These are phyloP conservation scores for Otolemur garnettii DNA, from an alignment of 2,113 vertebrate species.

Conservation along the genomic window DNA sequence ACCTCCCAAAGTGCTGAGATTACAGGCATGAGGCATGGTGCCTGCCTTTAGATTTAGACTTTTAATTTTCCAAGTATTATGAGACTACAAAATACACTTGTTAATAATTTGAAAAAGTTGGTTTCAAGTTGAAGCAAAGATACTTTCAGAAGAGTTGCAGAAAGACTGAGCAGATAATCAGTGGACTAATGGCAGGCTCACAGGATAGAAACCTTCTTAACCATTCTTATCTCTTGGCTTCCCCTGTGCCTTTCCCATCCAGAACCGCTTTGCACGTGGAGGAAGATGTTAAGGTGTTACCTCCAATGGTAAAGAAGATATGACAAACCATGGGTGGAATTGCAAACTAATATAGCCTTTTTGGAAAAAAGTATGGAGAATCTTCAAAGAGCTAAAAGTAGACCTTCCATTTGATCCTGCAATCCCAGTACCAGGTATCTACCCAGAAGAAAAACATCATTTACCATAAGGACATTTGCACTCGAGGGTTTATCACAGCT, in stretches of 20 bases:
- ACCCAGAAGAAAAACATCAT: no score
- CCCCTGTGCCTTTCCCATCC: not conserved
- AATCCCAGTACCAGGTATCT: no score
- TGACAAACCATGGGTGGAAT: not conserved
- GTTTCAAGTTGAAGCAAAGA: conserved; percentile 31
- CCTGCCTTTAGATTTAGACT: not conserved
- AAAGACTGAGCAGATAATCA: not conserved
- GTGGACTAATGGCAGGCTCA: not conserved
- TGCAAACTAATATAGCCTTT: no score
- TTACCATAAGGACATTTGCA: no score
- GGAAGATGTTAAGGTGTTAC: not conserved
- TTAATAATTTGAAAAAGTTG: conserved; percentile 16
- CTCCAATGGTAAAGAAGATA: conserved; percentile 25
- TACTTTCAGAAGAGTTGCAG: not conserved
- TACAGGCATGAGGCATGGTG: no score
- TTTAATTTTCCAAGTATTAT: conserved; percentile 59
- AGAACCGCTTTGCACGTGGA: not conserved
- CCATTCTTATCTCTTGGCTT: not conserved
- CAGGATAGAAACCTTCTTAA: not conserved
- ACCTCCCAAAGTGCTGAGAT: no score
- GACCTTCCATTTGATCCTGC: no score
- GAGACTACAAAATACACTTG: conserved; percentile 8
- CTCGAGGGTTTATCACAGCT: no score
- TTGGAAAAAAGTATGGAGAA: no score
- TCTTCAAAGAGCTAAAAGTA: no score